A percentile compares a stretch with the other conserved stretches of the same genome.
These are phyloP conservation scores for Syrmaticus mikado DNA, from an alignment of 2,113 vertebrate genomes.

Conservation along the genomic window DNA sequence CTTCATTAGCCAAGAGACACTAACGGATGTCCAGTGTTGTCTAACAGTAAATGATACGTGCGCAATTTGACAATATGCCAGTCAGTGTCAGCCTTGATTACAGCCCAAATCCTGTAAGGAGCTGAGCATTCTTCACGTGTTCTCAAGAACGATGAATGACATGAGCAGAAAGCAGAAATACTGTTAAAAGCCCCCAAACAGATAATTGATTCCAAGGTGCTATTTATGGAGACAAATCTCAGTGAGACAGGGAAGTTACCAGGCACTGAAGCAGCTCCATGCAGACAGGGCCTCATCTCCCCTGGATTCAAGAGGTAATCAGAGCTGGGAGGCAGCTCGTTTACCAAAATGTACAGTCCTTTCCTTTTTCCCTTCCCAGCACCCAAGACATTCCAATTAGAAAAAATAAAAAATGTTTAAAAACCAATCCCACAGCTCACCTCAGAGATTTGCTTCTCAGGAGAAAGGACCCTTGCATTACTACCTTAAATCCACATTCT, in stretches of 20 bases:
- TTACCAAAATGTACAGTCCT: not conserved
- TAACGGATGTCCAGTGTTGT: slow-evolving; percentile 58
- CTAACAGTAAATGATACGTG: slow-evolving; percentile 44
- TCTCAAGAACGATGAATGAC: slow-evolving; percentile 17
- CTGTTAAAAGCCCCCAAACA: slow-evolving; percentile 39
- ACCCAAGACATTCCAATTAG: slow-evolving; percentile 47
- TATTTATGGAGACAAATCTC: slow-evolving; percentile 14
- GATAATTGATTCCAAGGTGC: slow-evolving; percentile 19
- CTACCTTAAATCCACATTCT: slow-evolving; percentile 47
- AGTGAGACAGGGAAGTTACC: slow-evolving; percentile 31
- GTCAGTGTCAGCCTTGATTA: slow-evolving; percentile 69
- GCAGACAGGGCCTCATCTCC: slow-evolving; percentile 29
- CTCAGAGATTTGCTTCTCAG: slow-evolving; percentile 27
- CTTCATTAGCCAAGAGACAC: slow-evolving; percentile 65
- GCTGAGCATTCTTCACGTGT: slow-evolving; percentile 48
- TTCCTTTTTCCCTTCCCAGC: slow-evolving; percentile 20
- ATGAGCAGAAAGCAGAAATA: not conserved
- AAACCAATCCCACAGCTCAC: slow-evolving; percentile 44
- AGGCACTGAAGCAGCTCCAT: slow-evolving; percentile 33
- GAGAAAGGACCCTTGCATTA: slow-evolving; percentile 26
- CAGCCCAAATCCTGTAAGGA: slow-evolving; percentile 59
- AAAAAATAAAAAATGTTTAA: not conserved
- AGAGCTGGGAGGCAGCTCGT: slow-evolving; percentile 34
- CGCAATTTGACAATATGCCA: slow-evolving; percentile 65
- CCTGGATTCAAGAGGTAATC: slow-evolving; percentile 29